Evolutionary conservation across 2,888 invertebrate genomes (phyloP).

Genomic region (Heteromurus nitidus): DNA sequence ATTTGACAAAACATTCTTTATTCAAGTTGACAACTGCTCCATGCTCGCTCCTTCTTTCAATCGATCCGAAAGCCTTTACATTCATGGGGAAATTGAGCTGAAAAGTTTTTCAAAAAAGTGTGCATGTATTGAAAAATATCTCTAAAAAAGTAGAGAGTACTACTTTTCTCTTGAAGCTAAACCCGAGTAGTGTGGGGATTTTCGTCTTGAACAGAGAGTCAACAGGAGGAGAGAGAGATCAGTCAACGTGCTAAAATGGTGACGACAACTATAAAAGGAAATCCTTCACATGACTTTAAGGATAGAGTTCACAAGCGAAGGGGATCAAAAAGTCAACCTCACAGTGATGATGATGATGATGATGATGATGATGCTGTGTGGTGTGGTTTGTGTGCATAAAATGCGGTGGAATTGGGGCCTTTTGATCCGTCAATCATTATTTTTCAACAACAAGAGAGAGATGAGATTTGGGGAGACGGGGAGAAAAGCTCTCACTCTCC

Average conservation of each 20-base stretch:
- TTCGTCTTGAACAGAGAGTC: slow-evolving; percentile 4
- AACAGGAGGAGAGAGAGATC: no score
- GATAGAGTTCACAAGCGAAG: no score
- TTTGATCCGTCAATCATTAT: slow-evolving; percentile 46
- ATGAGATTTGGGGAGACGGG: slow-evolving; percentile 13
- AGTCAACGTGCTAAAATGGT: slow-evolving; percentile 7
- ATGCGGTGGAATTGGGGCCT: slow-evolving; percentile 20
- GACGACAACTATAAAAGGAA: neutral
- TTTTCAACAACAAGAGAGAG: slow-evolving; percentile 21
- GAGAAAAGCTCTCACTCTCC: slow-evolving; percentile 11
- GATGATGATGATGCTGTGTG: slow-evolving; percentile 3
- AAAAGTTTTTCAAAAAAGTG: slow-evolving; percentile 37
- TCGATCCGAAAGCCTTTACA: neutral
- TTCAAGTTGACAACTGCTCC: slow-evolving; percentile 21
- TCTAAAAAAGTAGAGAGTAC: neutral
- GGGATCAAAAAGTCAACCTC: slow-evolving; percentile 33
- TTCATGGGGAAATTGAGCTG: slow-evolving; percentile 48
- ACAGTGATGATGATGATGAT: neutral
- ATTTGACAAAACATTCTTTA: slow-evolving; percentile 51
- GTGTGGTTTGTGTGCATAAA: slow-evolving; percentile 32
- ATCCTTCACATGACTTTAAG: slow-evolving; percentile 1
- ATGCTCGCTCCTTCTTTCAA: neutral
- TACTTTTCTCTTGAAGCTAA: neutral
- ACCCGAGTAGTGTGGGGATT: neutral
- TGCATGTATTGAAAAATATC: neutral